Evolutionary conservation across 2,797 vertebrate species (phyloP), one percentile per base, ranked within the genome.

Genomic region (Hylomyscus alleni): DNA sequence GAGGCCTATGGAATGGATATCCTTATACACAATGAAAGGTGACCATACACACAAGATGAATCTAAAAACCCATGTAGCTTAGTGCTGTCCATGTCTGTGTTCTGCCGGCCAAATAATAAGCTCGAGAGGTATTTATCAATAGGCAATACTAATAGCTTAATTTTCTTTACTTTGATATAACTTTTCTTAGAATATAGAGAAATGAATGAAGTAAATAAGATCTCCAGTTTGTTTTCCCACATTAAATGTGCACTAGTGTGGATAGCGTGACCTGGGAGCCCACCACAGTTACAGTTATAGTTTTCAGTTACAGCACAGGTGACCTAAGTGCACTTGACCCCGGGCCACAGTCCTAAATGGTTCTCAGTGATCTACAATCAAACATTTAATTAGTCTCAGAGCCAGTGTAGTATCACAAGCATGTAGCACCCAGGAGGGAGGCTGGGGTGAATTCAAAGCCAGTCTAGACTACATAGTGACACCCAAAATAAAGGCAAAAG

Each of bases 171-270:
- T 60, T 76, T 24, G 47, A 34, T 40, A 58, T 82, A 76, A 29
- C 29, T 75, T 86, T 91, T 91, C 87, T 93, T 76, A 87, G 62
- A 44, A 52, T 52, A 94, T 54, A 72, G 69, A 62, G 65, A 76
- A 91, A 88, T 90, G n/a, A 76, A 91, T 81, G 54, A 77, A 60
- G 40, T 20, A 26, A 37, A 26, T 14, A 29, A 29, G 40, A 52
- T 26, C 50, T 9, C 75, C 44, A 62, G 52, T n/a, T n/a, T 80
- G 80, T 58, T 76, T 69, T 54, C 58, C 52, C 78, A 9, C 44
- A 54, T 24, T 89, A n/a, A 73, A 78, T 62, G 22, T 60, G 37
- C n/a, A 37, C 22, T 29, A n/a, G 52, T 34, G 4, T 31, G n/a
- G 3, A 19, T 22, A 15, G 60, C 3, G 15, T 20, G 17, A 69